Conservation (phyloP, 2,888 invertebrate genomes). For the Anorthoa munda region DNA sequence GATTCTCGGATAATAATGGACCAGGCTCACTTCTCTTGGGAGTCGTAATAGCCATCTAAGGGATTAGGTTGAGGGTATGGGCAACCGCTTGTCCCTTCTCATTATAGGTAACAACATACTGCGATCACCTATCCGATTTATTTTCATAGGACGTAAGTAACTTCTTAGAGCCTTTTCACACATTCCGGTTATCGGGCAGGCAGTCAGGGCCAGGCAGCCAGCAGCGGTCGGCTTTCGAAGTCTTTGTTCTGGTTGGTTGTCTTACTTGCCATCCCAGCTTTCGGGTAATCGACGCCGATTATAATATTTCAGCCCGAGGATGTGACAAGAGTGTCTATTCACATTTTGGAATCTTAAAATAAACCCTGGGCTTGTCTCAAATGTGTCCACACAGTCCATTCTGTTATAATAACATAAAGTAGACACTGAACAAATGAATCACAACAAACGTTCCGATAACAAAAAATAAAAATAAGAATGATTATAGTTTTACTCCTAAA, state of each 20-base stretch:
- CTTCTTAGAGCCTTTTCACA: constrained; percentile 10
- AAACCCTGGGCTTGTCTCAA: not conserved
- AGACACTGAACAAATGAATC: not conserved
- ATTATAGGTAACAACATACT: constrained; percentile 23
- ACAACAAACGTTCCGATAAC: not conserved
- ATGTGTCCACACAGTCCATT: not conserved
- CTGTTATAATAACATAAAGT: not conserved
- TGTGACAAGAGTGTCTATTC: not conserved
- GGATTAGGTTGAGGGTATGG: constrained; percentile 40
- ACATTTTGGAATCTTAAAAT: not conserved
- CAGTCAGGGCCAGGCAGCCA: too few species aligned
- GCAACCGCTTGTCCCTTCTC: constrained; percentile 36
- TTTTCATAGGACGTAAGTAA: constrained; percentile 6
- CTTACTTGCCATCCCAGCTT: not conserved
- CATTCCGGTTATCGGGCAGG: not conserved
- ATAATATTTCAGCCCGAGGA: not conserved
- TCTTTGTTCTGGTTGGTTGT: too few species aligned
- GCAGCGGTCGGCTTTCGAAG: not conserved
- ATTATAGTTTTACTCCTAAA: not conserved
- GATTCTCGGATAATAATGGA: constrained; percentile 25
- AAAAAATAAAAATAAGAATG: not conserved
- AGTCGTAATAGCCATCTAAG: constrained; percentile 36
- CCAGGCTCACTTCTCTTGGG: constrained; percentile 9
- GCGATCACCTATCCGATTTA: constrained; percentile 15
- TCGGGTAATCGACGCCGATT: not conserved